A percentile compares a stretch with the other conserved stretches of the same genome.
Evolutionary conservation across 2,113 vertebrate species (phyloP).

Genomic region (Chascanopsetta lugubris): DNA sequence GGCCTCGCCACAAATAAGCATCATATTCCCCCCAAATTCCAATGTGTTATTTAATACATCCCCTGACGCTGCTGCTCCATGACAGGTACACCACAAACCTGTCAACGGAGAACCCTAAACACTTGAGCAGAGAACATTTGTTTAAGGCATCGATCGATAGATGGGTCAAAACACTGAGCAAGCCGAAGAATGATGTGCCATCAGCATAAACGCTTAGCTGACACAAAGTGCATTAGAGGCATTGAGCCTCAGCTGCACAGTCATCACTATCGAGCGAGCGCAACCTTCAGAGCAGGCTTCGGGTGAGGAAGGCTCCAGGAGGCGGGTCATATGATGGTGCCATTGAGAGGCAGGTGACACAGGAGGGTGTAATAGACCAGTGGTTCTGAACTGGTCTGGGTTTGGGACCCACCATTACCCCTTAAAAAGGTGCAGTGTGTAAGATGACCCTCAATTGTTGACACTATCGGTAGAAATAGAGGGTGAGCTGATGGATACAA

Average conservation of each 20-base stretch:
- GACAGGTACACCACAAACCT: not conserved
- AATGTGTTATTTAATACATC: not conserved
- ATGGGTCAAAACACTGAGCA: slow-evolving; percentile 42
- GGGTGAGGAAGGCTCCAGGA: not conserved
- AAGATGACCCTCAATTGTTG: no score
- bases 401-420: no score
- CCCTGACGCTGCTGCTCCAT: not conserved
- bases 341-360: slow-evolving; percentile 15
- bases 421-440: no score
- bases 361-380: no score
- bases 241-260: slow-evolving; percentile 25
- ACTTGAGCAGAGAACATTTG: slow-evolving; percentile 26
- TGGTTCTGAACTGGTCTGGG: no score
- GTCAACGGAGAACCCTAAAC: slow-evolving; percentile 18
- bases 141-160: slow-evolving; percentile 49
- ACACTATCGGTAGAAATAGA: no score
- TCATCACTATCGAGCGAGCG: slow-evolving; percentile 46
- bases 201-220: slow-evolving; percentile 60
- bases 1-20: not conserved
- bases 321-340: slow-evolving; percentile 22
- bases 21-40: not conserved
- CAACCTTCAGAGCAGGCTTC: slow-evolving; percentile 6
- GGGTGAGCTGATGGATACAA: no score
- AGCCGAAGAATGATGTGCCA: slow-evolving; percentile 47
- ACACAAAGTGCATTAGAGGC: slow-evolving; percentile 56